Percentiles rank a stretch among this genome's conserved stretches.
These are phyloP conservation scores for Drosophila teissieri DNA, from an alignment of 1,140 invertebrate species.

Conservation along the genomic window DNA sequence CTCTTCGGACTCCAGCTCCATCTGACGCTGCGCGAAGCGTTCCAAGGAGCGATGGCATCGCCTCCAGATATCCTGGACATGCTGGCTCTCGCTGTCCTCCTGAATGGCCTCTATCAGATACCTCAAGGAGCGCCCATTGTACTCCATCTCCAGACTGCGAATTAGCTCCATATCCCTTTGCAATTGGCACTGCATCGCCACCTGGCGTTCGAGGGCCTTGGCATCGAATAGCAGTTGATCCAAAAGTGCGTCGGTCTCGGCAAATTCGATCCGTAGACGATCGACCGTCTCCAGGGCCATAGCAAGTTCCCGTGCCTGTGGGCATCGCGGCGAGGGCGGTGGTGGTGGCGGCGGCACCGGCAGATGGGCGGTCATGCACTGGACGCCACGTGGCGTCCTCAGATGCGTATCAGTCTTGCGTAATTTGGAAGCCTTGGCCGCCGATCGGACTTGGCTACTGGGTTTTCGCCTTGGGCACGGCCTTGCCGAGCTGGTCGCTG, in stretches of 20 bases:
- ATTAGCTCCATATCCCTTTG: conserved; percentile 49
- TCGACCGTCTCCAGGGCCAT: conserved; percentile 11
- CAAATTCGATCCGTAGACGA: conserved; percentile 25
- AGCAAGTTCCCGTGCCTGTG: conserved; percentile 10
- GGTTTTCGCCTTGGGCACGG: not conserved
- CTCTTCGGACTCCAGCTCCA: not conserved
- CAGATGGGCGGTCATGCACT: conserved; percentile 4
- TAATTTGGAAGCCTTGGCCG: not conserved
- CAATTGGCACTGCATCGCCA: conserved; percentile 21
- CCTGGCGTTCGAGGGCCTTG: conserved; percentile 27
- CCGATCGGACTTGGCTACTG: not conserved
- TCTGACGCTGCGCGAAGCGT: not conserved
- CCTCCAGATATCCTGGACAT: not conserved
- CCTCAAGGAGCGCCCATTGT: conserved; percentile 14
- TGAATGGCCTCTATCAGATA: conserved; percentile 10
- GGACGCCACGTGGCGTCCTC: conserved; percentile 3
- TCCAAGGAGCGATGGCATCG: not conserved
- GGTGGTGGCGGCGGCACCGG: conserved; percentile 43
- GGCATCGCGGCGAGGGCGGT: conserved; percentile 60
- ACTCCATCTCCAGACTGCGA: conserved; percentile 53
- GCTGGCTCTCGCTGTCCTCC: conserved; percentile 8
- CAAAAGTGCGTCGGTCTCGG: conserved; percentile 36
- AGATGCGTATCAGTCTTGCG: not conserved
- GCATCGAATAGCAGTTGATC: conserved; percentile 44
- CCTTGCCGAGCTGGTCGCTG: not conserved